Evolutionary conservation across 37 sponge, comb jelly and placozoan genomes (phyloP).

Genomic region (Spongilla lacustris): DNA sequence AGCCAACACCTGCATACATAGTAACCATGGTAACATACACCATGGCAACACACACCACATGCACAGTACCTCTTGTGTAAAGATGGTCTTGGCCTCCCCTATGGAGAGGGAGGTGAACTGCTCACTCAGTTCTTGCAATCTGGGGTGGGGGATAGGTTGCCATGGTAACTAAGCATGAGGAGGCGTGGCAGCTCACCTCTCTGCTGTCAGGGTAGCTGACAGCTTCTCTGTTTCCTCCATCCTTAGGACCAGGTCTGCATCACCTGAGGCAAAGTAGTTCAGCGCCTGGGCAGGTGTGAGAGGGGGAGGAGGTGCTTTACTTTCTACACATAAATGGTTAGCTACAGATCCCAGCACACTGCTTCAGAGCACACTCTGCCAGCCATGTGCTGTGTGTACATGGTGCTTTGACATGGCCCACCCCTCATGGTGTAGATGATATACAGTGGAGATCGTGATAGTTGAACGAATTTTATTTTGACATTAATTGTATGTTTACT

Average conservation of each 20-base stretch:
- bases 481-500: too few species aligned
- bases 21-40: not conserved
- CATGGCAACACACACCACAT: too few species aligned
- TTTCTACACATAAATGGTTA: too few species aligned
- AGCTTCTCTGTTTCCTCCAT: slow-evolving; percentile 78
- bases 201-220: slow-evolving; percentile 46
- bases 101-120: slow-evolving; percentile 2
- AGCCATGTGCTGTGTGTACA: too few species aligned
- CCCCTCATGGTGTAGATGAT: too few species aligned
- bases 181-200: slow-evolving; percentile 19
- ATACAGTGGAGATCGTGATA: too few species aligned
- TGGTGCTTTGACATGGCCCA: too few species aligned
- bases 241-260: slow-evolving; percentile 35
- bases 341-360: too few species aligned
- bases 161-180: not conserved
- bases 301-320: not conserved
- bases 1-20: slow-evolving; percentile 8
- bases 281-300: slow-evolving; percentile 23
- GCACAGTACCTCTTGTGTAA: slow-evolving; percentile 61
- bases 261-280: slow-evolving; percentile 67
- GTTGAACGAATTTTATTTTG: too few species aligned
- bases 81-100: slow-evolving; percentile 20
- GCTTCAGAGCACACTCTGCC: too few species aligned
- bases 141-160: too few species aligned
- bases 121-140: slow-evolving; percentile 40